Base-by-base conservation (phyloP, 1,140 invertebrate genomes). In the Ridgeia piscesae region DNA sequence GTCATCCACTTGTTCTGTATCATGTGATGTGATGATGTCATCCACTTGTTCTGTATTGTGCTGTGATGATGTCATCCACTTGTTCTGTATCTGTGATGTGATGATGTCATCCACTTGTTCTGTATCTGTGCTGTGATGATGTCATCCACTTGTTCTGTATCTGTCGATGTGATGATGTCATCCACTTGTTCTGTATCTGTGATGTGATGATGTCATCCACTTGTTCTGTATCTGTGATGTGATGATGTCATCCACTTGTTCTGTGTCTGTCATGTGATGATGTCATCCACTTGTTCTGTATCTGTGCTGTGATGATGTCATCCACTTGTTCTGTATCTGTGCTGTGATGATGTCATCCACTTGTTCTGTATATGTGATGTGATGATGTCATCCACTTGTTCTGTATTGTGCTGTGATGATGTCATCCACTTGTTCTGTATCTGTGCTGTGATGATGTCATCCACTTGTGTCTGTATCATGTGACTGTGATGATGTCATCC, bases 1-100 rank as follows among this genome's bases (percentile, higher is more conserved):
- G 42, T 42, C 50, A 93, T 14, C 31, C 35, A 9, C 42, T 35
- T 89, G 93, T 90, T 94, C 91, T 88, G n/a, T 35, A 42, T 42
- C 42, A n/a, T 11, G 11, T 42, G 4, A 11, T 42, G 4, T 11
- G 11, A 11, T 42, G 11, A 42, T 42, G 42, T 42, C 50, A 93
- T 14, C 31, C 35, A 9, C 42, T 35, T 89, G 93, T 90, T 94
- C 91, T 88, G n/a, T 35, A n/a, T n/a, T n/a, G n/a, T n/a, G n/a
- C n/a, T n/a, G n/a, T n/a, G n/a, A n/a, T n/a, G n/a, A n/a, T n/a
- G n/a, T n/a, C n/a, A n/a, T n/a, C n/a, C n/a, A n/a, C n/a, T n/a
- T n/a, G n/a, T n/a, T 42, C 42, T 42, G 4, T 42, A 42, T 42
- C 42, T 11, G 11, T 42, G 4, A 11, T 42, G 4, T 11, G 11